Percentiles rank a stretch among this genome's conserved stretches.
Conservation (phyloP, 2,888 invertebrate genomes). For the Pseudoips prasinana region DNA sequence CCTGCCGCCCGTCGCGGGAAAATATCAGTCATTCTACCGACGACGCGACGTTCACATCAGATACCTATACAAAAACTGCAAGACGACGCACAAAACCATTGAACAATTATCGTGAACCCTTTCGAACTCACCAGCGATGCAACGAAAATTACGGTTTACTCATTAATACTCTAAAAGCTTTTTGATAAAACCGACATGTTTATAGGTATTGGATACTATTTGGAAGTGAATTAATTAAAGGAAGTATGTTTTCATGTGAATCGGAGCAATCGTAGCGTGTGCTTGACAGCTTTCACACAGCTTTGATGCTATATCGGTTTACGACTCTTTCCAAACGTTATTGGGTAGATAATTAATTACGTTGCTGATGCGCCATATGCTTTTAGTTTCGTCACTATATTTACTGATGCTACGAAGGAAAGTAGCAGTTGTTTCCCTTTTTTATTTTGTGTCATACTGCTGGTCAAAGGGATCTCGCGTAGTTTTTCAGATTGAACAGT, state of each 20-base stretch:
- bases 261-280: conserved; percentile 33
- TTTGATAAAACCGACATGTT: conserved; percentile 21
- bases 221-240: conserved; percentile 44
- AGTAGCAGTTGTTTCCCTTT: no score
- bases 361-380: conserved; percentile 8
- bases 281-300: conserved; percentile 33
- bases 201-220: conserved; percentile 42
- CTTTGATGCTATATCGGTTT: conserved; percentile 55
- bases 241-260: conserved; percentile 39
- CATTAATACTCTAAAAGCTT: conserved; percentile 33
- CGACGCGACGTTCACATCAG: conserved; percentile 55
- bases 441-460: no score
- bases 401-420: no score
- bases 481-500: no score
- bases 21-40: conserved; percentile 45
- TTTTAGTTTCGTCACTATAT: background rate
- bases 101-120: conserved; percentile 1
- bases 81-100: conserved; percentile 13
- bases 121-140: background rate
- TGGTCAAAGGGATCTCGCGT: no score
- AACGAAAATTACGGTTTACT: conserved; percentile 28
- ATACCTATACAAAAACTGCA: conserved; percentile 32
- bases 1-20: conserved; percentile 63
- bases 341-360: conserved; percentile 33
- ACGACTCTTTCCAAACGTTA: conserved; percentile 42